Conservation (phyloP, 35 echinoderm and acorn worm genomes). For the Ophiothrix spiculata region DNA sequence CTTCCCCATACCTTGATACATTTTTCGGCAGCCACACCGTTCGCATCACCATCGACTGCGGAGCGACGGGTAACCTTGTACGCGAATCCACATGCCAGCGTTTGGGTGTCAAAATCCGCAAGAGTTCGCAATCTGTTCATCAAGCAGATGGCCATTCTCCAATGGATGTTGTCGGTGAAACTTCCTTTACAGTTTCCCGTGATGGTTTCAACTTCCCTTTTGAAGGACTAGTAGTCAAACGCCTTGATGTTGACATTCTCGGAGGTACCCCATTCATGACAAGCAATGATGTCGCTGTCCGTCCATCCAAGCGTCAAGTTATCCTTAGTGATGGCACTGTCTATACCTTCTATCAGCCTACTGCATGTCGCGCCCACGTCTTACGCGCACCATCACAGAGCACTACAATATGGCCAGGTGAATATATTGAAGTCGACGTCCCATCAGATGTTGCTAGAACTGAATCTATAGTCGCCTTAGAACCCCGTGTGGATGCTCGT, state of each 20-base stretch:
- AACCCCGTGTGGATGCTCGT: background rate
- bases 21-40: constrained; percentile 22
- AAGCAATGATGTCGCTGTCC: constrained; percentile 43
- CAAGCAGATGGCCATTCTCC: constrained; percentile 73
- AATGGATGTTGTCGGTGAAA: constrained; percentile 42
- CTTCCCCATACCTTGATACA: constrained; percentile 42
- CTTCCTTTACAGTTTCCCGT: constrained; percentile 32
- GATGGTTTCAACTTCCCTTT: constrained; percentile 34
- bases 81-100: constrained; percentile 25
- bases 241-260: constrained; percentile 64
- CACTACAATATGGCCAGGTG: background rate
- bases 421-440: background rate
- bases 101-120: background rate
- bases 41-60: constrained; percentile 56
- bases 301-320: constrained; percentile 23
- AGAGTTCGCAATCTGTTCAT: constrained; percentile 55
- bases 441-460: background rate
- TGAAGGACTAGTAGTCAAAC: constrained; percentile 60
- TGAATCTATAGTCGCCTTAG: background rate
- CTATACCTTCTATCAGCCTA: background rate
- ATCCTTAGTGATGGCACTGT: constrained; percentile 13
- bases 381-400: constrained; percentile 2
- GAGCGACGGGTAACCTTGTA: constrained; percentile 66
- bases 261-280: constrained; percentile 62
- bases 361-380: constrained; percentile 22